Base-by-base conservation (phyloP, 2,888 invertebrate species). In the Saturnia japonica region DNA sequence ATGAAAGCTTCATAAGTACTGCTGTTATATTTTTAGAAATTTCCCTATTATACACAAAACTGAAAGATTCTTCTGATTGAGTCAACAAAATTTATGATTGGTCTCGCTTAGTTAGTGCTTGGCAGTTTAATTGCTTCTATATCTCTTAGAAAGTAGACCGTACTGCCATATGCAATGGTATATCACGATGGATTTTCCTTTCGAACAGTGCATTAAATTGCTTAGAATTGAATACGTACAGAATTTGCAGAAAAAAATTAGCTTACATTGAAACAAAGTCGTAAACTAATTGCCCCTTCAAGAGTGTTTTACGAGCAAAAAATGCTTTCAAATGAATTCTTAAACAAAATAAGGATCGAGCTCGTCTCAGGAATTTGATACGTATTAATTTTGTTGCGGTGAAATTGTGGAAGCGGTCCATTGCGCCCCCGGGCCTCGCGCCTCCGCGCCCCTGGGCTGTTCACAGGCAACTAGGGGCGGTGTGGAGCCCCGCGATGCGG, bases 301-400 rank as follows among this genome's bases (percentile, higher is more conserved):
- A 25, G 57, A 57, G 19, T 57, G 4, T n/a, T 25, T 25, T 57
- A 25, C 57, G 25, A 25, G 25, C 4, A 57, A 57, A 57, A 25
- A 57, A 57, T 57, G 57, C 57, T 57, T 57, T 57, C 25, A 57
- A 57, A 54, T 14, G 25, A 57, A 57, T 57, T 57, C 57, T 57
- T 25, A 57, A 57, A 57, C 57, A 54, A 22, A 54, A 22, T 22
- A 57, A 25, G 57, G 57, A 57, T 57, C 57, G 57, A 57, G 25
- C 12, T 11, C 57, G 57, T 25, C 57, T 57, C 57, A 3, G 57
- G 57, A 57, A 57, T 57, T 57, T 19, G 57, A 57, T 57, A 25
- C 57, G 25, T 25, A 57, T 57, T 57, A 57, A 57, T 57, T 57
- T 57, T 25, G 57, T 57, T 57, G 57, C 25, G 57, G 25, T 25